phyloP scores from a whole-genome alignment of 2,888 invertebrate species.

The Chymomyza amoena region DNA sequence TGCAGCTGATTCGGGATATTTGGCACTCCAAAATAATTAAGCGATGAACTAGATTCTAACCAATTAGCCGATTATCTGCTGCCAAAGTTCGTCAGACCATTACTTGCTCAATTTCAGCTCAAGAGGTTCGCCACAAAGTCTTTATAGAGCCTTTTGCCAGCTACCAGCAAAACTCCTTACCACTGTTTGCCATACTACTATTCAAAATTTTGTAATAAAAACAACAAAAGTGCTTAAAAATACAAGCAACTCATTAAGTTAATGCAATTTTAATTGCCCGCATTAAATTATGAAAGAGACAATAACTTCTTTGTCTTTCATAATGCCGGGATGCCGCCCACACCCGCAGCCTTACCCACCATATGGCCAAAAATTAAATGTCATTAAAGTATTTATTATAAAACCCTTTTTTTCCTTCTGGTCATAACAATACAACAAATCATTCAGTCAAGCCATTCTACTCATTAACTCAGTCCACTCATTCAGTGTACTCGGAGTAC shows the following conservation, averaged over 20 bases:
- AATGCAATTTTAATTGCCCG: conserved; percentile 52
- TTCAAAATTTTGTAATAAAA: not conserved
- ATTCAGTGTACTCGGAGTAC: not conserved
- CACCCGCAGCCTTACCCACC: not conserved
- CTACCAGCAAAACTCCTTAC: no score
- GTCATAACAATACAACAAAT: not conserved
- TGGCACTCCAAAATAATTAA: no score
- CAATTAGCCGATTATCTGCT: no score
- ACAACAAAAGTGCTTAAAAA: conserved; percentile 22
- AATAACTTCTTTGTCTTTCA: not conserved
- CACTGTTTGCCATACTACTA: no score
- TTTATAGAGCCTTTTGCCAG: no score
- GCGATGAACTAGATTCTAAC: no score
- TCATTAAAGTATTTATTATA: conserved; percentile 40
- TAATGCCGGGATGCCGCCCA: not conserved
- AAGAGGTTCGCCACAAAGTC: no score
- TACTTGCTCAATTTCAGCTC: no score
- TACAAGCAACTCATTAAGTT: conserved; percentile 57
- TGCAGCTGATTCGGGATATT: no score
- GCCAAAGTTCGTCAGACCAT: no score
- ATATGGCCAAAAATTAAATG: conserved; percentile 39
- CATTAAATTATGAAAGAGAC: conserved; percentile 10
- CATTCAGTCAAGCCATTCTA: not conserved
- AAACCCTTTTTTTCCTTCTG: conserved; percentile 3
- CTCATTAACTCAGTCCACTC: not conserved